phyloP scores from a whole-genome alignment of 2,797 vertebrate genomes.

The Pteronotus mesoamericanus region DNA sequence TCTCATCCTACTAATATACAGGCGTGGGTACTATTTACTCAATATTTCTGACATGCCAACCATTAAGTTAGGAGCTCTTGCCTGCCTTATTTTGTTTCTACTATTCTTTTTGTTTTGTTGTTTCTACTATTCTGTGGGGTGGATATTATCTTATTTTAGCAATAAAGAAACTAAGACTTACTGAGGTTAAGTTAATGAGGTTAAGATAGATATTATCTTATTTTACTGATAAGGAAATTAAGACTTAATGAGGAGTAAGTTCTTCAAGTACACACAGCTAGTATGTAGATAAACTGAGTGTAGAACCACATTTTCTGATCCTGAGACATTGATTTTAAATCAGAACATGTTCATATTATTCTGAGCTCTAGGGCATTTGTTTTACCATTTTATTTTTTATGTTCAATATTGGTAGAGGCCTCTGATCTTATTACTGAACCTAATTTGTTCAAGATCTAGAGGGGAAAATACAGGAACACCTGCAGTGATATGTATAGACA shows the following conservation, averaged over 20 bases:
- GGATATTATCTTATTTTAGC: neutral
- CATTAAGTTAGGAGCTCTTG: neutral
- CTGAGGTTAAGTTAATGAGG: neutral
- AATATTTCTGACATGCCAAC: neutral
- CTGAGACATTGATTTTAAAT: conserved; percentile 11
- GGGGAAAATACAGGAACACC: neutral
- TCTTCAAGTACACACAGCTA: neutral
- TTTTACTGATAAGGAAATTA: neutral
- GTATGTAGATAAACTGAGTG: neutral
- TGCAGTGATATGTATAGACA: neutral
- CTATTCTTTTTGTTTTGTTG: neutral
- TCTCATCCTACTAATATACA: neutral
- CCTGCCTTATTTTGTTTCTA: neutral
- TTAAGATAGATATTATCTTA: neutral
- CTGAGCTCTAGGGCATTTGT: neutral
- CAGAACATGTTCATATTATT: neutral
- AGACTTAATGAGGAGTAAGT: neutral
- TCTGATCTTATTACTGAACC: neutral
- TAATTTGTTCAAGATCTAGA: neutral
- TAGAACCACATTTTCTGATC: neutral
- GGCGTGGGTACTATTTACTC: neutral
- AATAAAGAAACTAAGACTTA: neutral
- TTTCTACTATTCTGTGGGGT: neutral
- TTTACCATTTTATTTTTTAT: neutral
- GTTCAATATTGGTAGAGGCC: neutral